Conservation (phyloP, 2,888 invertebrate genomes). For the Crioceris asparagi region DNA sequence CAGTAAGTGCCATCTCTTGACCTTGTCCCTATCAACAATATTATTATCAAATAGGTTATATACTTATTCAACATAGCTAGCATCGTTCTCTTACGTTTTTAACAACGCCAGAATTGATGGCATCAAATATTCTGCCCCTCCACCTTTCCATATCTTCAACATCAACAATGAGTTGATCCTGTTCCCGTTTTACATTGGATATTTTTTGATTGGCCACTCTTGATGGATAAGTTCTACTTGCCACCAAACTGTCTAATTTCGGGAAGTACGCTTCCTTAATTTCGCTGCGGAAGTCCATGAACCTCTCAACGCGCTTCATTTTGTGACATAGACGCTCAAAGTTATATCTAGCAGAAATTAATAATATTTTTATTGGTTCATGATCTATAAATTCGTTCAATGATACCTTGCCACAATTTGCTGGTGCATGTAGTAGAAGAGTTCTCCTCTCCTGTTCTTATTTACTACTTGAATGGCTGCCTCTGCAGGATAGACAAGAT, state of each 20-base stretch:
- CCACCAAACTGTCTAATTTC: slow-evolving; percentile 67
- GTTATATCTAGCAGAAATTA: slow-evolving; percentile 49
- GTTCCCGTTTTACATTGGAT: slow-evolving; percentile 53
- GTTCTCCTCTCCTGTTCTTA: slow-evolving; percentile 68
- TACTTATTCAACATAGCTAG: no score
- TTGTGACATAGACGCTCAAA: slow-evolving; percentile 64
- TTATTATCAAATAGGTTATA: no score
- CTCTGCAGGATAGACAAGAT: slow-evolving; percentile 74
- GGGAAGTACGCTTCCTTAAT: slow-evolving; percentile 75
- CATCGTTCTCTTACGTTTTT: slow-evolving; percentile 46
- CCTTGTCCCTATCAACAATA: slow-evolving; percentile 47
- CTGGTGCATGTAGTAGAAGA: slow-evolving; percentile 73
- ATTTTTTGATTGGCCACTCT: slow-evolving; percentile 48
- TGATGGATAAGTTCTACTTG: slow-evolving; percentile 66
- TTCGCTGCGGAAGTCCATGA: slow-evolving; percentile 54
- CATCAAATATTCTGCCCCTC: slow-evolving; percentile 61
- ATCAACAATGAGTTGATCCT: slow-evolving; percentile 55
- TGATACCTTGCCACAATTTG: slow-evolving; percentile 57
- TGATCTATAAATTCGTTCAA: neutral
- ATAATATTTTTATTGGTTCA: no score
- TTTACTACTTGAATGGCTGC: slow-evolving; percentile 50
- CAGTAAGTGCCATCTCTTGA: slow-evolving; percentile 47
- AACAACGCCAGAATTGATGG: slow-evolving; percentile 54
- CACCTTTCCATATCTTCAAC: slow-evolving; percentile 63
- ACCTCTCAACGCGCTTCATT: slow-evolving; percentile 50